Evolutionary conservation across 2,888 invertebrate genomes (phyloP), one percentile per base, ranked within the genome.

Genomic region (Ophion slaviceki): DNA sequence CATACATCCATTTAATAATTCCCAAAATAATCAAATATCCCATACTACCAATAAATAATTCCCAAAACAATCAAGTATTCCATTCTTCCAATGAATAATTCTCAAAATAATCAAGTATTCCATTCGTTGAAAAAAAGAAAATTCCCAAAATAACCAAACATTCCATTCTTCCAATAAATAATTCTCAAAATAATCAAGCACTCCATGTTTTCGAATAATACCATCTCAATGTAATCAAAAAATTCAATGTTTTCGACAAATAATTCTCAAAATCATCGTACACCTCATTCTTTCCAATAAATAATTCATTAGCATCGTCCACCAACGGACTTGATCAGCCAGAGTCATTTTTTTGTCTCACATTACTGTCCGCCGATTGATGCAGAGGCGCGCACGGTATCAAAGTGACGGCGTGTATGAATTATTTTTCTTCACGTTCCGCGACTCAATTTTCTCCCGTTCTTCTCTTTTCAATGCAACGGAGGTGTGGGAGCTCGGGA

Each of bases 401-500:
- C 3, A 53, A 5, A 53, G 53, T 53, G 53, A 17, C 53, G 53
- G 53, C 17, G 17, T 32, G 32, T 17, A 53, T 68, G 20, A 20
- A 66, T 36, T n/a, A 66, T 28, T 66, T 28, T 28, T 32, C 28
- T 32, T 66, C 28, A 14, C 32, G 11, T 11, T n/a, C 45, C 17
- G 40, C 10, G 17, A 68, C 40, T n/a, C 68, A 40, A 68, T 53
- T 53, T 53, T 53, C 53, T 4, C 53, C 5, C 53, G 14, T 62
- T 77, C 77, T 57, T 72, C 45, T 68, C 64, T 80, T 83, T 59
- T 74, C 66, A 47, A 82, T 83, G 80, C 79, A 79, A 57, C 57
- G 64, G 80, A 84, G 40, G 47, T 14, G 20, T 61, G 78, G 47
- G 82, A 80, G 84, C 71, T 71, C 72, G 80, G 72, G 82, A 86